Conservation (phyloP, 2,888 invertebrate species). For the Dichetophora obliterata region DNA sequence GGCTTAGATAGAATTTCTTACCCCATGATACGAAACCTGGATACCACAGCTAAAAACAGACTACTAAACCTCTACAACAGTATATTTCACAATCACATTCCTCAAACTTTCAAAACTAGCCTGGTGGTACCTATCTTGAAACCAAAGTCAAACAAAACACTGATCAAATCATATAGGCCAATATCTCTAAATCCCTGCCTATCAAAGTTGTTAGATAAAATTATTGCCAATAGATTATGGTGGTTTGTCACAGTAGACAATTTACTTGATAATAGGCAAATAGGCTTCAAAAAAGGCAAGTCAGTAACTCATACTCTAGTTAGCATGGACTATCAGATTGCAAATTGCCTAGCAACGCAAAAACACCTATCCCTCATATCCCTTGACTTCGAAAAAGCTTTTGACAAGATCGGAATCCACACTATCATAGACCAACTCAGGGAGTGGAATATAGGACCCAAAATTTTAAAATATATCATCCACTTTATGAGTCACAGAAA, state of each 20-base stretch:
- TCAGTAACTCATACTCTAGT: background rate
- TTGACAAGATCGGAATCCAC: slow-evolving; percentile 31
- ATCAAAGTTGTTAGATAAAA: slow-evolving; percentile 7
- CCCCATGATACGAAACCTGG: slow-evolving; percentile 5
- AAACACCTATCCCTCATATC: slow-evolving; percentile 23
- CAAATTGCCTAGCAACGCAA: background rate
- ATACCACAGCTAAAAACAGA: background rate
- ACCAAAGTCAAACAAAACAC: slow-evolving; percentile 27
- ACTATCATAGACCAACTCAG: slow-evolving; percentile 9
- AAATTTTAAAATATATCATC: no score
- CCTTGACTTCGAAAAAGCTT: slow-evolving; percentile 18
- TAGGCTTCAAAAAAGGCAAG: slow-evolving; percentile 5
- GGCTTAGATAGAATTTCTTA: background rate
- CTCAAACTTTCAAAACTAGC: slow-evolving; percentile 37
- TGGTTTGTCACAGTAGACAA: background rate
- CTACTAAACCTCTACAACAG: slow-evolving; percentile 38
- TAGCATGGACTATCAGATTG: background rate
- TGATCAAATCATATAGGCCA: slow-evolving; percentile 27
- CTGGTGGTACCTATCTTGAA: slow-evolving; percentile 33
- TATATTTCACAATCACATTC: slow-evolving; percentile 32
- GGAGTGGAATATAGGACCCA: no score
- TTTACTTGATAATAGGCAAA: background rate
- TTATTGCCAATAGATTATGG: slow-evolving; percentile 1
- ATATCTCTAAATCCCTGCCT: slow-evolving; percentile 13
- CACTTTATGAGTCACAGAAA: no score